Conservation (phyloP, 2,113 vertebrate genomes). For the Apeltes quadracus region DNA sequence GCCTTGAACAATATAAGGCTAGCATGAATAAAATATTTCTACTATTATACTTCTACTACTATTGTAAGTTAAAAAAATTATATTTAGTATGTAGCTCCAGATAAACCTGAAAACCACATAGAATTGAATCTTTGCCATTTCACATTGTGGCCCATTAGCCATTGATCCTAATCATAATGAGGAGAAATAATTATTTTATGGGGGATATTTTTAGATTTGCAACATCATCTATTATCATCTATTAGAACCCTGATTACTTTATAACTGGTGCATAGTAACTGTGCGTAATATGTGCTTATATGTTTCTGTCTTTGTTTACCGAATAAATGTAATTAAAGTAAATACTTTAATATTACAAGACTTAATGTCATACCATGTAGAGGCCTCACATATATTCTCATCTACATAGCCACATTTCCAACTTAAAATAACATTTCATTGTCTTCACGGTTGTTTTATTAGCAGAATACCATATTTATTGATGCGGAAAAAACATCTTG, state of each 20-base stretch:
- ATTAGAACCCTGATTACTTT: background rate
- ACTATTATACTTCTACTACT: too few relatives aligned
- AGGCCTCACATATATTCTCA: background rate
- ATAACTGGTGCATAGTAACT: background rate
- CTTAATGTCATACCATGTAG: background rate
- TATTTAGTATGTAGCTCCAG: background rate
- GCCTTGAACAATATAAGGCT: background rate
- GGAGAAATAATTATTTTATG: background rate
- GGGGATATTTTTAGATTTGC: background rate
- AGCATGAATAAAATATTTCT: background rate
- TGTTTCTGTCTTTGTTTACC: too few relatives aligned
- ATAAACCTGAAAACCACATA: background rate
- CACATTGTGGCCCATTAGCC: background rate
- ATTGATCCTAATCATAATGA: background rate
- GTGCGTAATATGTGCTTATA: background rate
- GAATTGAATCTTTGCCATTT: background rate
- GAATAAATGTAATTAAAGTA: too few relatives aligned
- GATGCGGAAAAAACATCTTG: too few relatives aligned
- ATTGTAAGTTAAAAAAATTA: too few relatives aligned
- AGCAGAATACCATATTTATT: background rate
- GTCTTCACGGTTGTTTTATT: background rate
- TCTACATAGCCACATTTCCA: background rate
- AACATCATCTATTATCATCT: background rate
- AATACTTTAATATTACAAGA: background rate
- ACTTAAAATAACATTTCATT: background rate